These are phyloP conservation scores for Escarpia spicata DNA, from an alignment of 2,888 invertebrate species.

Conservation along the genomic window DNA sequence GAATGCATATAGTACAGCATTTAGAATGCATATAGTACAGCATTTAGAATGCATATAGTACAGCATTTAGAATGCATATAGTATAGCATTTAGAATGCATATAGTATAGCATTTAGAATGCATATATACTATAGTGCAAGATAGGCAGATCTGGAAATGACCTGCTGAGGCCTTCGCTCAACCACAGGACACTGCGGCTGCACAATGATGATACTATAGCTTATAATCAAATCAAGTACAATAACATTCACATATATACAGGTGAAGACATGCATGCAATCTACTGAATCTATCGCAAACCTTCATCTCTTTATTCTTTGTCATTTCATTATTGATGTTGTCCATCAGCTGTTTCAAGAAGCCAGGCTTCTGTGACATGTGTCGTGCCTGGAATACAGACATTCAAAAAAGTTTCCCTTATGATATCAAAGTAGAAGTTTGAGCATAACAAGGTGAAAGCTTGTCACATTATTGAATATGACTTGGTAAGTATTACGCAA, in stretches of 20 bases:
- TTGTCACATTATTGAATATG: not conserved
- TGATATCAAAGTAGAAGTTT: not conserved
- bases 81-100: no score
- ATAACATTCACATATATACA: not conserved
- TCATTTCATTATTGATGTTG: constrained; percentile 92
- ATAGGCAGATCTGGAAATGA: no score
- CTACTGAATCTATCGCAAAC: constrained; percentile 49
- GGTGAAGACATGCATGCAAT: not conserved
- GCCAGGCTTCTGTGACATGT: constrained; percentile 40
- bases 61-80: no score
- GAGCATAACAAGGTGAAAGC: not conserved
- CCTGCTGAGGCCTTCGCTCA: no score
- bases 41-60: no score
- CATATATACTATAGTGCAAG: no score
- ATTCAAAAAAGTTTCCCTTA: not conserved
- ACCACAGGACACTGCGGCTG: no score
- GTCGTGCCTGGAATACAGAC: constrained; percentile 27
- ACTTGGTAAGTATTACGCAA: not conserved
- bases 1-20: no score
- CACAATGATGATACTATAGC: no score
- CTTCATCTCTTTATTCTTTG: constrained; percentile 98
- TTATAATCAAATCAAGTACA: not conserved
- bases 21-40: no score
- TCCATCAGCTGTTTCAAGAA: constrained; percentile 90
- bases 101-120: no score